Conservation (phyloP, 2,113 vertebrate genomes). For the Rhombomys opimus region DNA sequence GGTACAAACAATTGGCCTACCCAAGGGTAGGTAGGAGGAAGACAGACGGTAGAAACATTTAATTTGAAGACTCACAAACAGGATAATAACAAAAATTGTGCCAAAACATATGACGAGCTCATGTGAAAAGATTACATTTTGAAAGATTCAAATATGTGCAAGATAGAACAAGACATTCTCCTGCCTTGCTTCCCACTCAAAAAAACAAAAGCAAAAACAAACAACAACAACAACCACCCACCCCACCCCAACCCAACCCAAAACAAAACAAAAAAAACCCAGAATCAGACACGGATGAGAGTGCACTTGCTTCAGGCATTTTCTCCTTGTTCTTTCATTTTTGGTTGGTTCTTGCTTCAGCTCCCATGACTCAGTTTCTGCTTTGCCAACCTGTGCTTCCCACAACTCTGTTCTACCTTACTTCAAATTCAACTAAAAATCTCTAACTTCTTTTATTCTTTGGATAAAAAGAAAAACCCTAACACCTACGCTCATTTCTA, state of each 20-base stretch:
- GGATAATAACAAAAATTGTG: constrained; percentile 57
- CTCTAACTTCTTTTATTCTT: constrained; percentile 39
- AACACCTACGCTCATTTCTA: constrained; percentile 55
- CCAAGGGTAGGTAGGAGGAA: constrained; percentile 65
- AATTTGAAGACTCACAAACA: constrained; percentile 68
- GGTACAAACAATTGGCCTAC: constrained; percentile 72
- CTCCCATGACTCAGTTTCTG: not conserved
- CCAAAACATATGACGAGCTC: constrained; percentile 47
- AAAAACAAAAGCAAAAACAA: not conserved
- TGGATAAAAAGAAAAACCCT: not conserved
- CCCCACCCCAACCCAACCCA: too few species aligned
- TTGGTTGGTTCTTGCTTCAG: not conserved
- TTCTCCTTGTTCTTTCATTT: not conserved
- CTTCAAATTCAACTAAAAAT: constrained; percentile 45
- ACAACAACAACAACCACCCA: not conserved
- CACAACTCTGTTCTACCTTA: not conserved
- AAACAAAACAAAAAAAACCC: not conserved
- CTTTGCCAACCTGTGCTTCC: not conserved
- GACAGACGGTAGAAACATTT: constrained; percentile 72
- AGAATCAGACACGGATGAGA: not conserved
- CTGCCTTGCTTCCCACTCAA: constrained; percentile 15
- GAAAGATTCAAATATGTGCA: constrained; percentile 18
- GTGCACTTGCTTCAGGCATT: not conserved
- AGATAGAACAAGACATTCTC: constrained; percentile 13
- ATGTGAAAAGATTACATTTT: constrained; percentile 43